Conservation (phyloP, 2,888 invertebrate genomes). For the Listrodromus nycthemerus region DNA sequence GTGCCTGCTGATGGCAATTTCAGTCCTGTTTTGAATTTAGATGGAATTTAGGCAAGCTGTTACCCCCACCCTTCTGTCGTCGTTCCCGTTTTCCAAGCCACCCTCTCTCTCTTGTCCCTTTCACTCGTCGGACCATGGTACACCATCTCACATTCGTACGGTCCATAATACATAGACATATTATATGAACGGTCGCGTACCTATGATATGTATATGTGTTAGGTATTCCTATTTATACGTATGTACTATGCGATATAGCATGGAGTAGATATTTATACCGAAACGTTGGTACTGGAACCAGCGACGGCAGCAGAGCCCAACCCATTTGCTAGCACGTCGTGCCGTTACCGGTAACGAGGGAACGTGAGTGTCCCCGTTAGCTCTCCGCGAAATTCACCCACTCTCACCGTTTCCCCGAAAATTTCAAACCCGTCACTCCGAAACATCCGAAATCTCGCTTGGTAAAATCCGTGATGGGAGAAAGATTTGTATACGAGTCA, state of each 20-base stretch:
- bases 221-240: conserved; percentile 47
- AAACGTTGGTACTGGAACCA: conserved; percentile 47
- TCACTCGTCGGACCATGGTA: conserved; percentile 42
- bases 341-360: conserved; percentile 67
- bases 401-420: conserved; percentile 34
- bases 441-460: conserved; percentile 34
- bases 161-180: conserved; percentile 26
- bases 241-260: conserved; percentile 26
- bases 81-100: conserved; percentile 52
- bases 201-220: conserved; percentile 41
- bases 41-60: conserved; percentile 80
- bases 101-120: conserved; percentile 35
- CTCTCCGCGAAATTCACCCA: background rate
- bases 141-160: conserved; percentile 26
- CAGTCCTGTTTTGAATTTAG: conserved; percentile 79
- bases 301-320: conserved; percentile 60
- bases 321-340: conserved; percentile 69
- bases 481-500: background rate
- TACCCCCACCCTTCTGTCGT: conserved; percentile 66
- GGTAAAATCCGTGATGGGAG: conserved; percentile 31
- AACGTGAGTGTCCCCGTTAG: conserved; percentile 49
- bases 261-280: conserved; percentile 59
- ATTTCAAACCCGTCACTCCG: conserved; percentile 44
- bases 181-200: background rate
- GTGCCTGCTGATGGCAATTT: conserved; percentile 77